Percentiles rank a stretch among this genome's conserved stretches.
Evolutionary conservation across 2,113 vertebrate species (phyloP).

Genomic region (Megalops atlanticus): DNA sequence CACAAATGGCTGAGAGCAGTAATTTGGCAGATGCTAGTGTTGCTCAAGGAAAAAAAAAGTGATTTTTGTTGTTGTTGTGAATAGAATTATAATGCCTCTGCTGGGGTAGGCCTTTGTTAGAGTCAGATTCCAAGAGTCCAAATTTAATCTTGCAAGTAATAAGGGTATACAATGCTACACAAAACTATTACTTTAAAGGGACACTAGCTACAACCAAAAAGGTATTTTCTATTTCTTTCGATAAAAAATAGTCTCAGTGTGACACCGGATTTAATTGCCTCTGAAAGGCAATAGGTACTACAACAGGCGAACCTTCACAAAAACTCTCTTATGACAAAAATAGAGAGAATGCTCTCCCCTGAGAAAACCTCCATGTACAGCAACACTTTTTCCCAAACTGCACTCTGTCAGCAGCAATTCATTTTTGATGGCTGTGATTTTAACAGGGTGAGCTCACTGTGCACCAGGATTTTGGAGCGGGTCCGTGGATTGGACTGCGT

Average conservation of each 20-base stretch:
- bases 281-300: not conserved
- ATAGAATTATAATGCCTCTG: not conserved
- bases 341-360: no score
- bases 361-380: no score
- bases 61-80: constrained; percentile 1
- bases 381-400: no score
- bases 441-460: no score
- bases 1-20: not conserved
- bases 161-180: not conserved
- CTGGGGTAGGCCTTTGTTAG: not conserved
- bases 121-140: not conserved
- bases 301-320: no score
- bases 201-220: no score
- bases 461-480: no score
- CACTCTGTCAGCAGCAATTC: no score
- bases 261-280: not conserved
- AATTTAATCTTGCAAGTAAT: constrained; percentile 8
- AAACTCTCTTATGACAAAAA: no score
- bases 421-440: no score
- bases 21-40: not conserved
- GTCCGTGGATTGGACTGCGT: no score
- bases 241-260: not conserved
- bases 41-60: not conserved
- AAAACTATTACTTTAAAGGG: not conserved
- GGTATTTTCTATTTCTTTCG: no score